A percentile compares a stretch with the other conserved stretches of the same genome.
These are phyloP conservation scores for Motacilla alba DNA, from an alignment of 2,113 vertebrate genomes.

Conservation along the genomic window DNA sequence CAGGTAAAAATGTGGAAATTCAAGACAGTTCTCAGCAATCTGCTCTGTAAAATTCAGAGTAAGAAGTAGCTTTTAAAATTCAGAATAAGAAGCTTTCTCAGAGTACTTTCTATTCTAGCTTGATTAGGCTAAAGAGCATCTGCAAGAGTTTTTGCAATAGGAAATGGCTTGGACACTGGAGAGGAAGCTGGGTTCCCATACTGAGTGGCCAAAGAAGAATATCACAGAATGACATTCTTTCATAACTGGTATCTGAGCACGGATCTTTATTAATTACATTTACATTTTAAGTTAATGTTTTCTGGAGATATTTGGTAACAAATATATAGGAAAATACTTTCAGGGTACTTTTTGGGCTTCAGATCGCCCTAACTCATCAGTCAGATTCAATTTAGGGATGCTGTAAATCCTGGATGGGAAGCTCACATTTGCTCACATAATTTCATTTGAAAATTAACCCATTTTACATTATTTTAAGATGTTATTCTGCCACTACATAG, in stretches of 20 bases:
- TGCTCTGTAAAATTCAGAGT: background rate
- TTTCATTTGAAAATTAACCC: background rate
- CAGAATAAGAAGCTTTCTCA: background rate
- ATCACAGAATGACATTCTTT: background rate
- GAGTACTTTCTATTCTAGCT: background rate
- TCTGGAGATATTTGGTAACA: background rate
- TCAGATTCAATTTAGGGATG: background rate
- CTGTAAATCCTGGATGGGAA: background rate
- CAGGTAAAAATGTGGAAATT: background rate
- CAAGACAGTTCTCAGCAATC: background rate
- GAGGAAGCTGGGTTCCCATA: background rate
- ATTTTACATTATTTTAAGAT: background rate
- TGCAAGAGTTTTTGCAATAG: background rate
- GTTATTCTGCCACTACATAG: background rate
- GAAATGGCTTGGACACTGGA: background rate
- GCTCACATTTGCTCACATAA: background rate
- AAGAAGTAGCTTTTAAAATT: background rate
- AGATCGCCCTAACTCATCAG: background rate
- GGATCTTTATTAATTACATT: background rate
- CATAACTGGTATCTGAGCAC: fast-evolving
- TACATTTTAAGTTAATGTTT: background rate
- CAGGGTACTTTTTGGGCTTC: background rate
- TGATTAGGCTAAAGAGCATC: background rate
- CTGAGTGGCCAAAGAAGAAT: background rate
- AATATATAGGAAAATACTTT: background rate